Evolutionary conservation across 2,797 vertebrate species (phyloP), one percentile per base, ranked within the genome.

Genomic region (Notolabrus celidotus): DNA sequence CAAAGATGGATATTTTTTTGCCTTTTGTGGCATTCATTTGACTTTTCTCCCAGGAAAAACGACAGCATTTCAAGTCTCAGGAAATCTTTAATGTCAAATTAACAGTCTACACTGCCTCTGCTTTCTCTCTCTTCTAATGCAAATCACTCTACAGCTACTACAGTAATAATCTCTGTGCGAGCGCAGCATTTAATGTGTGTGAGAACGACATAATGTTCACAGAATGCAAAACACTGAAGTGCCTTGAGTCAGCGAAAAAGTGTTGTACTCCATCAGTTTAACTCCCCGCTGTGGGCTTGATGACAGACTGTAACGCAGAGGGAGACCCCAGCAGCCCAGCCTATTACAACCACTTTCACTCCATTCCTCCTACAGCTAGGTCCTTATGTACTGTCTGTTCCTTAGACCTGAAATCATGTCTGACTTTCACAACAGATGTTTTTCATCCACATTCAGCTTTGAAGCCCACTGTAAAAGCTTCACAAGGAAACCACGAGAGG

Each of bases 401-500:
- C 45, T 23, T 15, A 1, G 7, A 25, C 11, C 7, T 25, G 15
- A 63, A 73, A 74, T 65, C 76, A 74, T 41, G 75, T 79, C 73
- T 58, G 61, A 73, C 77, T 73, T 47, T 62, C 29, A 45, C 57
- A 75, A 58, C 76, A 80, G 0, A 52, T 75, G 83, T 72, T 84
- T 38, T 51, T 75, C 50, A 67, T 83, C 79, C 17, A 34, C 61
- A 57, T 23, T 2, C 36, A 7, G 56, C 70, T 86, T 88, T 83
- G 66, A 90, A 75, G 70, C 50, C 10, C 53, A 59, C 72, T 71
- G 71, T 67, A 80, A 87, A 82, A 63, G 59, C 55, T 58, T 65
- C 64, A 68, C 22, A 57, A 82, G 78, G 77, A 88, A 90, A 83
- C 83, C 83, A 67, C 83, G 79, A 70, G 57, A 84, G 49, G 53